Evolutionary conservation across 92 coral and sea anemone species (phyloP).

Genomic region (Actinostola sp.): DNA sequence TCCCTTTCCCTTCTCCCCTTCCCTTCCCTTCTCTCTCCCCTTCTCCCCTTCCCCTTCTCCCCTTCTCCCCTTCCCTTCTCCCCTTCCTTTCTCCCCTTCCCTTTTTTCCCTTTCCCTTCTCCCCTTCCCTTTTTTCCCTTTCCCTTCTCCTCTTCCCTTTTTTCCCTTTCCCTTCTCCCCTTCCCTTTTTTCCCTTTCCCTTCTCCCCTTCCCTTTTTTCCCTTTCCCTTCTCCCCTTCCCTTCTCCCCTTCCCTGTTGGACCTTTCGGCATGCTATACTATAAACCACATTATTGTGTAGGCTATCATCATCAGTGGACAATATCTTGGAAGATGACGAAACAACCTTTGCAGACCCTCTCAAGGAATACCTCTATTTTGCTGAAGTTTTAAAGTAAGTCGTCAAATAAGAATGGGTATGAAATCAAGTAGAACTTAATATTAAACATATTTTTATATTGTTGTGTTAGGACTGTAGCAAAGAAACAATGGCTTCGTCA

Average conservation of each 20-base stretch:
- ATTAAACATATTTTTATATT: not conserved
- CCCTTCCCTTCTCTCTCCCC: not conserved
- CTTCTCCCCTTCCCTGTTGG: no score
- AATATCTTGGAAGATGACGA: slow-evolving; percentile 85
- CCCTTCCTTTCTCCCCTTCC: not conserved
- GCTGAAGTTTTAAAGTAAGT: slow-evolving; percentile 89
- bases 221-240: no score
- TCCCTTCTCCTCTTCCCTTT: not conserved
- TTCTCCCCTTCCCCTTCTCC: not conserved
- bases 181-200: no score
- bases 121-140: not conserved
- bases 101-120: not conserved
- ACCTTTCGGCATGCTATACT: no score
- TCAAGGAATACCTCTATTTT: slow-evolving; percentile 82
- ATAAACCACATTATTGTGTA: no score
- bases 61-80: not conserved
- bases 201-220: no score
- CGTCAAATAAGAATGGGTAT: not conserved
- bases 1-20: not conserved
- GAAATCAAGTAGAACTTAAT: not conserved
- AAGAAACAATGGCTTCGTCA: slow-evolving; percentile 93
- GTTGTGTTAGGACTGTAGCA: slow-evolving; percentile 70
- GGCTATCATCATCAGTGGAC: slow-evolving; percentile 86
- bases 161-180: no score
- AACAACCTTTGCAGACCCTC: slow-evolving; percentile 76